Percentiles rank a stretch among this genome's conserved stretches.
These are phyloP conservation scores for Aplysia californica DNA, from an alignment of 1,140 invertebrate genomes.

Conservation along the genomic window DNA sequence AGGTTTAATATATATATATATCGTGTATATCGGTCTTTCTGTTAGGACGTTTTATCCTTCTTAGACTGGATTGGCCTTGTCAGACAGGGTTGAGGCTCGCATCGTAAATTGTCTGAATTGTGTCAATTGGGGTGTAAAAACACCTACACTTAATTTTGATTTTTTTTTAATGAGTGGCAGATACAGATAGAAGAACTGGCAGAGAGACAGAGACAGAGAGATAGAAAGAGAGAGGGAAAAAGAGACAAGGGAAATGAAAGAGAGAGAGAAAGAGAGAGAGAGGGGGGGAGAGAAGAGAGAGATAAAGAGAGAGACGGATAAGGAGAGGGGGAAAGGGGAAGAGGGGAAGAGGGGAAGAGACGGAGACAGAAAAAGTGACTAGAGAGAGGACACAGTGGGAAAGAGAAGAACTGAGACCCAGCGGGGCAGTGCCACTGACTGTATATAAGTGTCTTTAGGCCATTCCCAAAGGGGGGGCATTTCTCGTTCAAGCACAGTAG, in stretches of 20 bases:
- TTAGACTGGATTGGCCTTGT: too few relatives aligned
- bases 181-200: background rate
- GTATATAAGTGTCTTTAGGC: too few relatives aligned
- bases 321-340: background rate
- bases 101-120: too few relatives aligned
- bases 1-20: too few relatives aligned
- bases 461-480: too few relatives aligned
- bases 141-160: too few relatives aligned
- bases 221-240: background rate
- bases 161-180: too few relatives aligned
- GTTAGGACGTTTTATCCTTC: too few relatives aligned
- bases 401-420: background rate
- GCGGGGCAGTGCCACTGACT: background rate
- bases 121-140: too few relatives aligned
- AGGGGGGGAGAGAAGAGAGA: background rate
- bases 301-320: background rate
- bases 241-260: background rate
- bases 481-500: too few relatives aligned
- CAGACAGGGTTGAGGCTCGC: too few relatives aligned
- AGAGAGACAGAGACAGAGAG: slow-evolving; percentile 3
- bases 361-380: background rate
- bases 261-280: background rate
- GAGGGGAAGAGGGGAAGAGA: background rate
- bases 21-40: too few relatives aligned
- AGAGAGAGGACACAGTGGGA: background rate